Evolutionary conservation across 2,113 vertebrate species (phyloP), one percentile per base, ranked within the genome.

Genomic region (Sciurus niger): DNA sequence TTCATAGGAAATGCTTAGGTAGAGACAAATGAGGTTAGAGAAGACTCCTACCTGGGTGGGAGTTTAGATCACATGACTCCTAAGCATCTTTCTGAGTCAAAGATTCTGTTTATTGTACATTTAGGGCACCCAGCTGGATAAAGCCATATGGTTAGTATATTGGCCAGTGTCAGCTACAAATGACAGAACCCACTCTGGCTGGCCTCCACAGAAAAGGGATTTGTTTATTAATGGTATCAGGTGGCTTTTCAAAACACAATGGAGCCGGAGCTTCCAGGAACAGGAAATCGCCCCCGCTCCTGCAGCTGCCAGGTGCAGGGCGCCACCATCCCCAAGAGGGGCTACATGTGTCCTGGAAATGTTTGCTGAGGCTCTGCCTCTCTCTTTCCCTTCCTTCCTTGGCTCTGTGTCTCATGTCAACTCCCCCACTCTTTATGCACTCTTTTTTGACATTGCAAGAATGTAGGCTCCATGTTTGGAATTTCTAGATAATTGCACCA

Each of bases 181-280:
- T 7, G 5, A 46, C 43, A 68, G 63, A 77, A 82, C 30, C 30
- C 43, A 34, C 22, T 68, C 13, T 78, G 91, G 70, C 63, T 34
- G 11, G 32, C 70, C 80, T 17, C 55, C 77, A 32, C 60, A n/a
- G 53, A 72, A 87, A 76, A 93, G 12, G 22, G 10, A 53, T 65
- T 84, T 92, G 30, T 90, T 90, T 43, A 76, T 20, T 68, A 82
- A 90, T 34, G 14, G 70, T 93, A 60, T 76, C 89, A 89, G 70
- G 46, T 78, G 70, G 34, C 68, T 76, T 84, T 97, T 94, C 60
- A 78, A 83, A 77, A 65, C 28, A 43, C 2, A 24, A 18, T 43
- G 30, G 65, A 68, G 78, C 22, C 24, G 3, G 55, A 84, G 55
- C 46, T 79, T 77, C 28, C 84, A 74, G 72, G 77, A 93, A 87